phyloP scores from a whole-genome alignment of 2,113 vertebrate species.

The Piprites chloris region DNA sequence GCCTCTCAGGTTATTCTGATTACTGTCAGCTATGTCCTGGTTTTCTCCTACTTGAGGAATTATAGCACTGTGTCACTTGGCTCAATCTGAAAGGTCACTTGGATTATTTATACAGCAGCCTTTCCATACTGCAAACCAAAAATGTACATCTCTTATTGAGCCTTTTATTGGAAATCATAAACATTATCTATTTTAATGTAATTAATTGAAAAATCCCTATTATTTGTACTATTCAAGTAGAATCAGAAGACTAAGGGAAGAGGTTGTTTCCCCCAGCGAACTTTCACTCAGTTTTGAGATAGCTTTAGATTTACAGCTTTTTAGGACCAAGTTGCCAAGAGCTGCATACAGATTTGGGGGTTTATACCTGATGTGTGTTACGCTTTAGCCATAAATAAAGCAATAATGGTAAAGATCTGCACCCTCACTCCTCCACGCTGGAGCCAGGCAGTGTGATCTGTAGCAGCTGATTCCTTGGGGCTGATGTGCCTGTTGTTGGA shows the following conservation, averaged over 20 bases:
- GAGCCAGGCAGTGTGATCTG: neutral
- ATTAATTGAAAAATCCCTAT: neutral
- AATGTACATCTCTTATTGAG: neutral
- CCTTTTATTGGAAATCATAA: neutral
- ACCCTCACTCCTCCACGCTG: too few relatives aligned
- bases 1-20: neutral
- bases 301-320: neutral
- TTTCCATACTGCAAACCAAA: neutral
- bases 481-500: neutral
- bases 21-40: neutral
- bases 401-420: too few relatives aligned
- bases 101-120: neutral
- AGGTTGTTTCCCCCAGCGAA: neutral
- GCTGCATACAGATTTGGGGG: neutral
- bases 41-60: neutral
- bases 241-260: neutral
- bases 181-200: neutral
- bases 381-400: neutral
- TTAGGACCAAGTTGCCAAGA: neutral
- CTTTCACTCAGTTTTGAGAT: neutral
- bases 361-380: neutral
- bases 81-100: neutral
- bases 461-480: neutral
- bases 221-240: neutral
- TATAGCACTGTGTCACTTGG: neutral